phyloP scores from a whole-genome alignment of 2,113 vertebrate genomes.

The Sphaerodactylus townsendi region DNA sequence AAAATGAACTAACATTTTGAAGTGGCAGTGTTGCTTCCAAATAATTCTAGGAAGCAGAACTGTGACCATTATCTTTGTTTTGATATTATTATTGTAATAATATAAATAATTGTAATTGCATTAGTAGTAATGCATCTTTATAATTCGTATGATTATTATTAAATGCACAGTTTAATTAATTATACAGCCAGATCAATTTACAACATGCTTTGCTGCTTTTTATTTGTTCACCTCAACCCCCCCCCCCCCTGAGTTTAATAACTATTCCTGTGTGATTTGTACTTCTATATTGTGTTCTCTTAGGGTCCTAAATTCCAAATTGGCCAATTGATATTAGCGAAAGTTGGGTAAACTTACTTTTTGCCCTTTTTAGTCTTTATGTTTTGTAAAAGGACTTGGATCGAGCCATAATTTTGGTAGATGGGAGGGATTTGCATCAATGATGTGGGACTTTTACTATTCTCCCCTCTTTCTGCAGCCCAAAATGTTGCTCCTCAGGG shows the following conservation, averaged over 20 bases:
- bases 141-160: too few relatives aligned
- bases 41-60: neutral
- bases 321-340: neutral
- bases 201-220: too few relatives aligned
- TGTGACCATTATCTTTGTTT: neutral
- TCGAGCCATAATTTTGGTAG: too few relatives aligned
- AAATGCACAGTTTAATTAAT: too few relatives aligned
- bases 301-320: neutral
- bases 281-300: neutral
- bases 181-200: too few relatives aligned
- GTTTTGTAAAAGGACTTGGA: neutral
- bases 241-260: neutral
- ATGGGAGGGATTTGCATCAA: too few relatives aligned
- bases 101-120: too few relatives aligned
- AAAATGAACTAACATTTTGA: neutral
- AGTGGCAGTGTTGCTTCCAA: neutral
- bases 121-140: too few relatives aligned
- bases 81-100: too few relatives aligned
- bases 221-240: neutral
- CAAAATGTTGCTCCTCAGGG: too few relatives aligned
- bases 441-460: too few relatives aligned
- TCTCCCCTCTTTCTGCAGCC: too few relatives aligned
- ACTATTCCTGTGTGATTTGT: neutral
- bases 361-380: neutral
- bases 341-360: neutral